Evolutionary conservation across 2,888 invertebrate species (phyloP), one percentile per base, ranked within the genome.

Genomic region (Lithophane ornitopus): DNA sequence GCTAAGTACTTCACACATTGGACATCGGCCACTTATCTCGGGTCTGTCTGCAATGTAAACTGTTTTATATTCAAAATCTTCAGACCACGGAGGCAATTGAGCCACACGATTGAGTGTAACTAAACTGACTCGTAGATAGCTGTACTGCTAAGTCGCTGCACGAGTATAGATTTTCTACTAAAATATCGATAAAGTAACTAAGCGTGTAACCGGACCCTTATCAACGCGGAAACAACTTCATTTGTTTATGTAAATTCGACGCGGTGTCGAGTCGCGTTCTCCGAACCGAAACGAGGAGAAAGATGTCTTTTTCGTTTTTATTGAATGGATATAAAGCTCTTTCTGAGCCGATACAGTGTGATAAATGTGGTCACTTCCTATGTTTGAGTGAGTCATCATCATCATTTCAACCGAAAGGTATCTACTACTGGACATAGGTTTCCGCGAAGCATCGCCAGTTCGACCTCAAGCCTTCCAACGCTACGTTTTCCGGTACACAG

Each of bases 21-120:
- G 41, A 19, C 14, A 26, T 14, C 19, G 41, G 7, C 39, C 41
- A 19, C 26, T 68, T 58, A 41, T 58, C 19, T 41, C 8, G 0
- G 12, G 11, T 62, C 28, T 44, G 22, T 11, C 22, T 12, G 28
- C 6, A 0, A 28, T 61, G 14, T 26, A 41, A 69, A 69, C 69
- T 69, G 28, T 61, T 69, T 69, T 61, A 44, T 61, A 69, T 69
- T 28, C 61, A 44, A 44, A 69, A n/a, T 44, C 3, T 34, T 67
- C 1, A 67, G 34, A 52, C n/a, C n/a, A 44, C 12, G 22, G 14
- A 44, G 3, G 61, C 11, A 69, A 61, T 69, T 69, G 61, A 44
- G 7, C 28, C 3, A 3, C 14, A 6, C 0, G 26, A 44, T 26
- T 44, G 63, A 63, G 19, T 44, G 11, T 19, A 63, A 26, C 19